phyloP scores from a whole-genome alignment of 2,113 vertebrate genomes.

The Urocynchramus pylzowi region DNA sequence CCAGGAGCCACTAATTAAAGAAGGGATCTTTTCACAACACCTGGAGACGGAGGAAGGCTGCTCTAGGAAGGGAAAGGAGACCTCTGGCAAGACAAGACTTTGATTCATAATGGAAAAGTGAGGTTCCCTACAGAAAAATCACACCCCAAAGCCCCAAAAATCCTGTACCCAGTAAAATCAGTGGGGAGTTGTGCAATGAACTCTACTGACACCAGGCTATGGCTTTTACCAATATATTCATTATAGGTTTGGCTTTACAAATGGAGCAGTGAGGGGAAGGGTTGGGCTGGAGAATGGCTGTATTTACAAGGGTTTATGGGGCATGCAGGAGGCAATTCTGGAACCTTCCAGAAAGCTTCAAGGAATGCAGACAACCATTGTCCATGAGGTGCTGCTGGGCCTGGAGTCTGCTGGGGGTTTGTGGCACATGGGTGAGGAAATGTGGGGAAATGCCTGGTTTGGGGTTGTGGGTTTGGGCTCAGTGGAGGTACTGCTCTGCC shows the following conservation, averaged over 20 bases:
- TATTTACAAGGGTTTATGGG: slow-evolving; percentile 11
- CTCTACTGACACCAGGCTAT: slow-evolving; percentile 62
- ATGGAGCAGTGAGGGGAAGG: background rate
- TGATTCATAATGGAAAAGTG: background rate
- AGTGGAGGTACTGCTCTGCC: fast-evolving
- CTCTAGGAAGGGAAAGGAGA: background rate
- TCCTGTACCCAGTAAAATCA: slow-evolving; percentile 40
- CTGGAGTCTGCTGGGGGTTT: background rate
- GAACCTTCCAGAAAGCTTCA: background rate
- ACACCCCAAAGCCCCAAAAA: background rate
- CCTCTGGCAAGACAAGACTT: background rate
- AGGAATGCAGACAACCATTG: background rate
- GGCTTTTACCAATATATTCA: slow-evolving; percentile 42
- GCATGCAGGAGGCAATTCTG: background rate
- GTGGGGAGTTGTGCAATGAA: slow-evolving; percentile 49
- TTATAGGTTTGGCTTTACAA: slow-evolving; percentile 26
- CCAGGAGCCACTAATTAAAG: background rate
- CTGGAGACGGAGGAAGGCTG: background rate
- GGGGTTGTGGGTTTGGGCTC: background rate
- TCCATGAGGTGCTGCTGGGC: background rate
- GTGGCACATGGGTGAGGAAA: background rate
- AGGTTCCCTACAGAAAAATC: background rate
- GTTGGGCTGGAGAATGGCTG: background rate
- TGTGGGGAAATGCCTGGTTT: background rate
- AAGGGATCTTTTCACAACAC: background rate